Evolutionary conservation across 2,888 invertebrate genomes (phyloP).

Genomic region (Macropis europaea): DNA sequence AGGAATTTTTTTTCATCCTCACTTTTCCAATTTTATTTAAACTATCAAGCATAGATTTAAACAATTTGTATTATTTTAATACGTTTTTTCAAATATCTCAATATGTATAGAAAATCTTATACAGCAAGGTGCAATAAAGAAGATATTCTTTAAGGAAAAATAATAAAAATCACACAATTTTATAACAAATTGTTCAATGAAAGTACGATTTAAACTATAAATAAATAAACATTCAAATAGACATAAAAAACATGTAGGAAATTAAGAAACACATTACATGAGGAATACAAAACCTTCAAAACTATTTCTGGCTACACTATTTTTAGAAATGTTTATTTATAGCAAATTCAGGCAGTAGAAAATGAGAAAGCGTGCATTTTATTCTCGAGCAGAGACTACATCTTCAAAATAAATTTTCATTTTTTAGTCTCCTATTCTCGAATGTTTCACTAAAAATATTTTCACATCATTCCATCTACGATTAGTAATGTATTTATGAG

Average conservation of each 20-base stretch:
- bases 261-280: neutral
- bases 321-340: neutral
- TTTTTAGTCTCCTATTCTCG: too few relatives aligned
- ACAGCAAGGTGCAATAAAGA: too few relatives aligned
- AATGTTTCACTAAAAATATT: neutral
- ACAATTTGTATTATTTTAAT: neutral
- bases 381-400: neutral
- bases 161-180: neutral
- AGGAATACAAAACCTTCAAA: neutral
- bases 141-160: neutral
- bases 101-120: neutral
- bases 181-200: neutral
- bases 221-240: neutral
- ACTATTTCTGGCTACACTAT: neutral
- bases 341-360: neutral
- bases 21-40: neutral
- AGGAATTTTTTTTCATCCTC: conserved; percentile 67
- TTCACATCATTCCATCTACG: neutral
- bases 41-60: neutral
- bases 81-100: neutral
- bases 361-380: too few relatives aligned
- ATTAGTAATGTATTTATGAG: neutral
- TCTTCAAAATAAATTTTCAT: neutral
- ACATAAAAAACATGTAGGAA: neutral
- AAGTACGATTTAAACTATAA: neutral